A percentile compares a stretch with the other conserved stretches of the same genome.
These are phyloP conservation scores for Phalacrocorax pelagicus DNA, from an alignment of 2,113 vertebrate species.

Conservation along the genomic window DNA sequence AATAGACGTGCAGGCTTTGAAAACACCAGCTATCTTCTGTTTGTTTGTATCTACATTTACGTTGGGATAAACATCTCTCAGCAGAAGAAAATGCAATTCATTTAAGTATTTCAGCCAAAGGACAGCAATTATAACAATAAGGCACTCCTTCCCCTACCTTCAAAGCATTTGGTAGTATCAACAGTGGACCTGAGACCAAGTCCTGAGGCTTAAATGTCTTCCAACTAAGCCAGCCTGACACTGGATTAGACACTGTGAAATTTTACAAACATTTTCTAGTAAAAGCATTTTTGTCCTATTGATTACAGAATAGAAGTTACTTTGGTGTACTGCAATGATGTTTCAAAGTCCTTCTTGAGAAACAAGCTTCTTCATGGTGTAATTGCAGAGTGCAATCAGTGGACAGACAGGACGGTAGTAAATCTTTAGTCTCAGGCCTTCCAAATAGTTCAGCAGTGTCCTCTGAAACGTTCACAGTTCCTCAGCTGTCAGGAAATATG, in stretches of 20 bases:
- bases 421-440: background rate
- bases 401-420: background rate
- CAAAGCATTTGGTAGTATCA: background rate
- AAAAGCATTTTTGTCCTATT: background rate
- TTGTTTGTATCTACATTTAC: conserved; percentile 27
- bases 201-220: background rate
- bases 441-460: background rate
- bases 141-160: conserved; percentile 3
- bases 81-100: conserved; percentile 1
- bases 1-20: background rate
- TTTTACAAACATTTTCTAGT: background rate
- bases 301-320: background rate
- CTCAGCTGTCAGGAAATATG: background rate
- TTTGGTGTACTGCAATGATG: background rate
- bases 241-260: background rate
- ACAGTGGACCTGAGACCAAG: background rate
- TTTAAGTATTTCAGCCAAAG: conserved; percentile 36
- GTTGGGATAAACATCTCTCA: conserved; percentile 20
- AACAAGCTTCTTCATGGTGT: background rate
- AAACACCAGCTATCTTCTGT: conserved; percentile 18
- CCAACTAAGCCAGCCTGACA: background rate
- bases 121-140: conserved; percentile 9
- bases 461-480: background rate
- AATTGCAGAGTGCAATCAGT: background rate
- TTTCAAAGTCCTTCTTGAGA: background rate